Base-by-base conservation (phyloP, 2,888 invertebrate genomes). In the Bimastos eiseni region DNA sequence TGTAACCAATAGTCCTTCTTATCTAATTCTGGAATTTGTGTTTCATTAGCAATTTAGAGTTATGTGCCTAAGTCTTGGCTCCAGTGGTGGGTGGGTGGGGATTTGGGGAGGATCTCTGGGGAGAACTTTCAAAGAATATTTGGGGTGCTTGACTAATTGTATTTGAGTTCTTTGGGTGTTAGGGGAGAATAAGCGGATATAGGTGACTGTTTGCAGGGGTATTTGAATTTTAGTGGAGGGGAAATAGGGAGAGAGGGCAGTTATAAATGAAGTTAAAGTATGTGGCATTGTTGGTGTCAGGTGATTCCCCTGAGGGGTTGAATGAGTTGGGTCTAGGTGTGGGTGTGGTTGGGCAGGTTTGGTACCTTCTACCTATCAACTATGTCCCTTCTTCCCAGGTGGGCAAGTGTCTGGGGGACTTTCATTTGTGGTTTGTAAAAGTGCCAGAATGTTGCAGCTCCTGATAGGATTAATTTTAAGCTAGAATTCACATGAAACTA, bases 1-100 rank as follows among this genome's bases (percentile, higher is more conserved):
- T 70, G 70, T 70, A 70, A 70, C 70, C 13, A n/a, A 70, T 70
- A 30, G 30, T 30, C 3, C 8, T 70, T 70, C 70, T 70, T 70
- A 70, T 70, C 70, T 70, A 70, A 70, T 70, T 70, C 70, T 70
- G 70, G 70, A 70, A 70, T 70, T 70, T 70, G 70, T 70, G n/a
- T 70, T 70, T 70, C 70, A 70, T n/a, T 70, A n/a, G 70, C 70
- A 70, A 70, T 70, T 70, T 70, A 70, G 70, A 70, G 70, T 70
- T 70, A 24, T 55, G 30, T 55, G 55, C 55, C 30, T 55, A 1
- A 70, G 70, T 70, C 30, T n/a, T 70, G 49, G 49, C 24, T 49
- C 49, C 49, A 49, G 30, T n/a, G 70, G 70, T 15, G 41, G 30
- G 13, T 24, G 21, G 55, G 24, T 30, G 70, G 70, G 70, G 11